Evolutionary conservation across 2,797 vertebrate species (phyloP), one percentile per base, ranked within the genome.

Genomic region (Eremophila alpestris): DNA sequence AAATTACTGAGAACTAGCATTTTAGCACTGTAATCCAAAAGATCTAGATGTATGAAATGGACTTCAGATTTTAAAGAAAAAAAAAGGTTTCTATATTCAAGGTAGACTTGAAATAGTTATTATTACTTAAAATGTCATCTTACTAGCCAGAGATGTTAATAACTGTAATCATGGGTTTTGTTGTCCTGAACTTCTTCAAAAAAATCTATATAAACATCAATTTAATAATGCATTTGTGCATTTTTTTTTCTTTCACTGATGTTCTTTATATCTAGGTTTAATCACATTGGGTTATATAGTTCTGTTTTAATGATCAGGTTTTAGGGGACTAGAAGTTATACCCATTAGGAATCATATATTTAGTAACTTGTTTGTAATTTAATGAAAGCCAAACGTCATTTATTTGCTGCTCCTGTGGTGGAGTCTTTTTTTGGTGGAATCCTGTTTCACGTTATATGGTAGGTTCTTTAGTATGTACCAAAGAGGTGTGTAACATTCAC

Each of bases 31-130:
- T 56, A 83, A 76, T 69, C 11, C 32, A 80, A 84, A 77, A 69
- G 7, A 65, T 48, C 19, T 49, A 32, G 45, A 4, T 55, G 4
- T 43, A 20, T 46, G 36, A 80, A 80, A 46, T 21, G 4, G 20
- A 62, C 15, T 78, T 89, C 19, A 77, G 13, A 56, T 90, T 94
- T 87, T 54, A 69, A 91, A 94, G 23, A 56, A n/a, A 79, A 92
- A 60, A 6, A 52, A 13, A 29, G 2, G 1, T 83, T 89, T 82
- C 36, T 88, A 3, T 60, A 52, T 74, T 83, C 32, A 62, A 74
- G 32, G 59, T 32, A 36, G 27, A 46, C 4, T 95, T 92, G 13
- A 86, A 87, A 70, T 89, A 67, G 52, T 51, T 62, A 34, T 68
- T 91, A 45, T 59, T 68, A 32, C 7, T 58, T 92, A 62, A 94